phyloP scores from a whole-genome alignment of 2,888 invertebrate species.

The Temnothorax unifasciatus region DNA sequence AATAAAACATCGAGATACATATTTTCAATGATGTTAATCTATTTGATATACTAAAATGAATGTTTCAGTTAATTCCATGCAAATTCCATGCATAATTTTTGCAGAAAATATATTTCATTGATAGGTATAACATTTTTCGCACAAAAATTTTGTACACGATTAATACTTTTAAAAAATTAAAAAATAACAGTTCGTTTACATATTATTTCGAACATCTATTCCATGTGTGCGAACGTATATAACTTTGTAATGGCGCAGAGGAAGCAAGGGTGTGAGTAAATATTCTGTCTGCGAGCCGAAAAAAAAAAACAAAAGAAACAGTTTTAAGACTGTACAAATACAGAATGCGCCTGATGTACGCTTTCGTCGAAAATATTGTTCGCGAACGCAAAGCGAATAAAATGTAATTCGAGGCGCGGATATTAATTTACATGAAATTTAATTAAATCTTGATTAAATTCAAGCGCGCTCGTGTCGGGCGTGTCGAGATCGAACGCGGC shows the following conservation, averaged over 20 bases:
- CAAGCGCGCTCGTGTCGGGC: slow-evolving; percentile 19
- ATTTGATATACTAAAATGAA: background rate
- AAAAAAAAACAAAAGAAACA: slow-evolving; percentile 33
- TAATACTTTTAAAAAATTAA: background rate
- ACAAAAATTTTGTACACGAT: background rate
- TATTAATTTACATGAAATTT: slow-evolving; percentile 55
- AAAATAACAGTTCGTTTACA: background rate
- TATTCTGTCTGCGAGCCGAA: slow-evolving; percentile 14
- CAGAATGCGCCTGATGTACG: background rate
- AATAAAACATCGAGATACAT: background rate
- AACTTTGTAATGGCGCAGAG: background rate
- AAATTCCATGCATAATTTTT: slow-evolving; percentile 15
- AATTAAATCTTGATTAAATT: slow-evolving; percentile 53
- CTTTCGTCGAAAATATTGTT: slow-evolving; percentile 27
- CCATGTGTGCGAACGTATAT: background rate
- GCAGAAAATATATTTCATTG: background rate
- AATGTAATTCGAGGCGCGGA: slow-evolving; percentile 37
- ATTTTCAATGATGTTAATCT: slow-evolving; percentile 9
- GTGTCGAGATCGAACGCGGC: slow-evolving; percentile 32
- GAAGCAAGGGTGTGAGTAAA: background rate
- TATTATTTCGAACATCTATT: slow-evolving; percentile 1
- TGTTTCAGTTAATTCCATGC: slow-evolving; percentile 5
- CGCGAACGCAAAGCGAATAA: slow-evolving; percentile 35
- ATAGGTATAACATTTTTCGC: background rate
- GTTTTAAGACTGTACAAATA: background rate